These are phyloP conservation scores for Drosophila carrolli DNA, from an alignment of 1,140 invertebrate species.

Conservation along the genomic window DNA sequence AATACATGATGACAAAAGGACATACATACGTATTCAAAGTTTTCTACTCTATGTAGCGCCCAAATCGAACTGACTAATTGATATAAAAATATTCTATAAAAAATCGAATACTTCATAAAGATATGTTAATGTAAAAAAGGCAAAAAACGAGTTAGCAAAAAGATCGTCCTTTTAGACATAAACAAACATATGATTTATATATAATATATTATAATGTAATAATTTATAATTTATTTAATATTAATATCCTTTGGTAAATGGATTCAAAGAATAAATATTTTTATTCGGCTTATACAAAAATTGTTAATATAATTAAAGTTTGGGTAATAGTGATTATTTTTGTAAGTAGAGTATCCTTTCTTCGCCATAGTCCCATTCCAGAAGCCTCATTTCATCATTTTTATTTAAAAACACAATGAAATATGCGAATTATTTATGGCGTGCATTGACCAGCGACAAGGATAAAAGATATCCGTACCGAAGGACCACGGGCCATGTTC, in stretches of 20 bases:
- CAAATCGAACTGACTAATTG: not conserved
- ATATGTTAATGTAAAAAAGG: no score
- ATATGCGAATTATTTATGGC: constrained; percentile 72
- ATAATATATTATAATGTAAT: no score
- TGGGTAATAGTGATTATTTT: no score
- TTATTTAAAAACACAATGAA: constrained; percentile 37
- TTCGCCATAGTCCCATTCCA: not conserved
- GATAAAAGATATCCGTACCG: constrained; percentile 30
- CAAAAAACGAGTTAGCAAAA: no score
- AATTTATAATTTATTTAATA: no score
- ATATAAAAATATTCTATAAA: not conserved
- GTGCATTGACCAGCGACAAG: constrained; percentile 34
- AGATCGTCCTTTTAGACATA: no score
- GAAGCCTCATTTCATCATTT: not conserved
- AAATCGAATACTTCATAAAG: not conserved
- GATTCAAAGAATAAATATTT: no score
- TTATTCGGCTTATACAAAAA: no score
- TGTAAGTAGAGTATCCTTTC: not conserved
- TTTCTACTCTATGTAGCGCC: not conserved
- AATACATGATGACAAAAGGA: constrained; percentile 76
- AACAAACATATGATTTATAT: no score
- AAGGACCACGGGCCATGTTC: constrained; percentile 5
- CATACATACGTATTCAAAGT: constrained; percentile 12
- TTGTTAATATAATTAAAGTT: no score
- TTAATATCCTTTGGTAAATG: no score